A percentile compares a stretch with the other conserved stretches of the same genome.
Conservation (phyloP, 2,797 vertebrate species). For the Mormyrops attenuatus region DNA sequence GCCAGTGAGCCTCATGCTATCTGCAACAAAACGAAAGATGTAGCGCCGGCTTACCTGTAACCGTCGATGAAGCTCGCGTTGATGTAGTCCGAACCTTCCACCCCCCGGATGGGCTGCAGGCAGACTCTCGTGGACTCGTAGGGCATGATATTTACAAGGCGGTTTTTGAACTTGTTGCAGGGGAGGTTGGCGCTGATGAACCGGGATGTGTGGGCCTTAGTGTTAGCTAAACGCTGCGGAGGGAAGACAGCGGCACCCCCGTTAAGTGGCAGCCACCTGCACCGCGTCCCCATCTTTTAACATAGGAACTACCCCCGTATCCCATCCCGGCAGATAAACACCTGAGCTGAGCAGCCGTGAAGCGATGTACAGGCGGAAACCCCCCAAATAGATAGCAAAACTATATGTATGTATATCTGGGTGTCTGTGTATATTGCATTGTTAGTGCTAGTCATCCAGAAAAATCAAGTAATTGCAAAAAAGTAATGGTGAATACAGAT, state of each 20-base stretch:
- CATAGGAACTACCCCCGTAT: not conserved
- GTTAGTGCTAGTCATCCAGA: not conserved
- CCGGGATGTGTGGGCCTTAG: conserved; percentile 95
- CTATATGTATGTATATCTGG: not conserved
- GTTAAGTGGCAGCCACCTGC: not conserved
- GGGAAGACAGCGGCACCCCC: not conserved
- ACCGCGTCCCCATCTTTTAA: not conserved
- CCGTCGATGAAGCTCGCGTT: conserved; percentile 98
- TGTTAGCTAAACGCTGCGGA: conserved; percentile 85
- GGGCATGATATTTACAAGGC: conserved; percentile 99
- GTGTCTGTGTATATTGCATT: not conserved
- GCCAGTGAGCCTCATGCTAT: not conserved
- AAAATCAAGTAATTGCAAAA: not conserved
- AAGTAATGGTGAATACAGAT: not conserved
- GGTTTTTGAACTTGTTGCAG: conserved; percentile 99
- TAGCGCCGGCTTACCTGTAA: conserved; percentile 73
- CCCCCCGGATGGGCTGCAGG: conserved; percentile 94
- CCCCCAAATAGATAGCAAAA: not conserved
- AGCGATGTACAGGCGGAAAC: not conserved
- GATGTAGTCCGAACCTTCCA: conserved; percentile 98
- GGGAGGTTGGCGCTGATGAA: conserved; percentile 99
- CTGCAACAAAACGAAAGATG: not conserved
- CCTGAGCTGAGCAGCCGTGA: not conserved
- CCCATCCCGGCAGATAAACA: not conserved
- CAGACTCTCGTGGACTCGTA: conserved; percentile 94